Evolutionary conservation across 2,797 vertebrate genomes (phyloP), one percentile per base, ranked within the genome.

Genomic region (Tokudaia tokunoshimensis): DNA sequence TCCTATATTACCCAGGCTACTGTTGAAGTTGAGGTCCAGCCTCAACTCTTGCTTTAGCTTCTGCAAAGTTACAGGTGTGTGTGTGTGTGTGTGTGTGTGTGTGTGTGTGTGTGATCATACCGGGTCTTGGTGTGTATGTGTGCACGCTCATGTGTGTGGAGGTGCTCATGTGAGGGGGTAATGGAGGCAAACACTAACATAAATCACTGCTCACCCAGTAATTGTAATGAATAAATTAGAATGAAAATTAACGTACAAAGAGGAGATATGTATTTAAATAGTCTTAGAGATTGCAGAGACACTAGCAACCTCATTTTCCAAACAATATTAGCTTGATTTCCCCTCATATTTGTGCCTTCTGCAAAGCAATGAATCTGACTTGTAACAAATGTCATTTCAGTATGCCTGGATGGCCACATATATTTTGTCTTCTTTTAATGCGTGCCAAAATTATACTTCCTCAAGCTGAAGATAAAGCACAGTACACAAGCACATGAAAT

Each of bases 391-490:
- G 2, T 22, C 34, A 26, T 82, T 72, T 89, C 47, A 91, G 50
- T 57, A n/a, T 89, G 31, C 44, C 70, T 70, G 9, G 55, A 37
- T 19, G n/a, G 52, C 50, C 79, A 22, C 24, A 29, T 76, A 31
- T n/a, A 81, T 85, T 91, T 88, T 86, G n/a, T 63, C 55, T 78
- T 44, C 59, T 92, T 92, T 92, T 22, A 75, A 31, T 41, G 47
- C 41, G 57, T 37, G 52, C 86, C 67, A 75, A 85, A 87, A 75
- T 88, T 61, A 74, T 85, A 70, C 72, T 92, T 88, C 72, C 72
- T 95, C 50, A 95, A 95, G 84, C 17, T 9, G 72, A 92, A 91
- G 85, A 91, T 84, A 72, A 95, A 37, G 3, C 74, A 61, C 88
- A 86, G 74, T 79, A 78, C 86, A 86, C 78, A 74, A 41, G 75